phyloP scores from a whole-genome alignment of 2,888 invertebrate genomes.

The Scelioninae gen. 1 region DNA sequence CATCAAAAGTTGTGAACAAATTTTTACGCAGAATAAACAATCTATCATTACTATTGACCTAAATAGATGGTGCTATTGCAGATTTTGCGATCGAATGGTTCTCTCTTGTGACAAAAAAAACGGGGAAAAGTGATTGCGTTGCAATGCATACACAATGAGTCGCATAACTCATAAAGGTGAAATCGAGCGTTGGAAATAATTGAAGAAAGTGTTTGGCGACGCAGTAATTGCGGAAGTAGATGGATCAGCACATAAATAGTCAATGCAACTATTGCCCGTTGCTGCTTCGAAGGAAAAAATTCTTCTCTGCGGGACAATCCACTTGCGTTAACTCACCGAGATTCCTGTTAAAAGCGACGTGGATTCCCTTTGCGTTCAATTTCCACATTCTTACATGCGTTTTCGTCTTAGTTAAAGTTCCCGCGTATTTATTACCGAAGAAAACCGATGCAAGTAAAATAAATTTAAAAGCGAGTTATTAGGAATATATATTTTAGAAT shows the following conservation, averaged over 20 bases:
- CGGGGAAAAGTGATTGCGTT: constrained; percentile 53
- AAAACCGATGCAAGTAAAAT: no score
- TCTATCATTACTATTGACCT: no score
- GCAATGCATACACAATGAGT: constrained; percentile 42
- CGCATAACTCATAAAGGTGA: constrained; percentile 52
- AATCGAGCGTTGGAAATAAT: constrained; percentile 61
- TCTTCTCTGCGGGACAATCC: no score
- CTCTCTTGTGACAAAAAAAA: constrained; percentile 25
- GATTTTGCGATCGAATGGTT: background rate
- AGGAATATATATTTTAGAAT: no score
- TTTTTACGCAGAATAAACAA: no score
- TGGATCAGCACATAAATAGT: constrained; percentile 48
- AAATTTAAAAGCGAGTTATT: no score
- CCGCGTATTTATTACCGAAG: background rate
- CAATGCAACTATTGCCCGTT: background rate
- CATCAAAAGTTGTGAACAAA: no score
- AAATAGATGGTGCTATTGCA: background rate
- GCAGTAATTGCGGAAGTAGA: constrained; percentile 60
- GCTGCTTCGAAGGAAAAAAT: constrained; percentile 15
- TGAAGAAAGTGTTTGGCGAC: constrained; percentile 49
- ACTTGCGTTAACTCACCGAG: background rate
- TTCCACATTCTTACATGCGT: constrained; percentile 27
- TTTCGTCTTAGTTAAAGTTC: constrained; percentile 8
- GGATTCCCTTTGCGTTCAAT: constrained; percentile 21
- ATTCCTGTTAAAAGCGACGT: constrained; percentile 12